phyloP scores from a whole-genome alignment of 2,797 vertebrate species.

The Brotula barbata region DNA sequence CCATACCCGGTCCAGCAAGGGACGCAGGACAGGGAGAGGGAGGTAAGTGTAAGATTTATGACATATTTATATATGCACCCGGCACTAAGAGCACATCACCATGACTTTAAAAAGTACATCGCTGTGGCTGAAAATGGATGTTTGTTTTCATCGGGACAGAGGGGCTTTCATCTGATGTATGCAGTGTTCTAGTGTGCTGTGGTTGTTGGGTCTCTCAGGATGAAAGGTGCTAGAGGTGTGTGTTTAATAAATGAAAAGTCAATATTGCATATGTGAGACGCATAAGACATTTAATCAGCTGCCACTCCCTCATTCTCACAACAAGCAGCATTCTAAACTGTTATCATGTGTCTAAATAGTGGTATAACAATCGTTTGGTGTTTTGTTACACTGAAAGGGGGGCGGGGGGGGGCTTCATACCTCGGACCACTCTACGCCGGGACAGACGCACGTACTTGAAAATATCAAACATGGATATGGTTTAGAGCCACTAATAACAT shows the following conservation, averaged over 20 bases:
- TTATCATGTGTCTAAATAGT: conserved; percentile 17
- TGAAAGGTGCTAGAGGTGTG: conserved; percentile 24
- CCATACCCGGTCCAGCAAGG: conserved; percentile 67
- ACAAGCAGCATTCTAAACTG: background rate
- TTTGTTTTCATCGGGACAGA: conserved; percentile 44
- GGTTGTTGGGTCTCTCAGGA: conserved; percentile 36
- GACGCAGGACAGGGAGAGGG: conserved; percentile 57
- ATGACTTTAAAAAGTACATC: conserved; percentile 37
- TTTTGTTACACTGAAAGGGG: conserved; percentile 8
- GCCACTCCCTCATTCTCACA: conserved; percentile 2
- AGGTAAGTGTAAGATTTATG: conserved; percentile 75
- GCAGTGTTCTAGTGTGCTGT: conserved; percentile 41
- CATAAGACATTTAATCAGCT: conserved; percentile 18
- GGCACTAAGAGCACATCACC: conserved; percentile 29
- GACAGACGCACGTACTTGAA: conserved; percentile 15
- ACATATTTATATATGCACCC: conserved; percentile 33
- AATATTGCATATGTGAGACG: conserved; percentile 5
- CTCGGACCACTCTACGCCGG: background rate
- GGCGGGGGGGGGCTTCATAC: background rate
- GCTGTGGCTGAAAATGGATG: conserved; percentile 14
- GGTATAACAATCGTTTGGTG: conserved; percentile 24
- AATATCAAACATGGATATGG: conserved; percentile 10
- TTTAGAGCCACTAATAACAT: conserved; percentile 56
- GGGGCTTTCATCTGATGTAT: conserved; percentile 49
- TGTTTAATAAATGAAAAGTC: conserved; percentile 28